Evolutionary conservation across 1,140 invertebrate genomes (phyloP), one percentile per base, ranked within the genome.

Genomic region (Drosophila lini): DNA sequence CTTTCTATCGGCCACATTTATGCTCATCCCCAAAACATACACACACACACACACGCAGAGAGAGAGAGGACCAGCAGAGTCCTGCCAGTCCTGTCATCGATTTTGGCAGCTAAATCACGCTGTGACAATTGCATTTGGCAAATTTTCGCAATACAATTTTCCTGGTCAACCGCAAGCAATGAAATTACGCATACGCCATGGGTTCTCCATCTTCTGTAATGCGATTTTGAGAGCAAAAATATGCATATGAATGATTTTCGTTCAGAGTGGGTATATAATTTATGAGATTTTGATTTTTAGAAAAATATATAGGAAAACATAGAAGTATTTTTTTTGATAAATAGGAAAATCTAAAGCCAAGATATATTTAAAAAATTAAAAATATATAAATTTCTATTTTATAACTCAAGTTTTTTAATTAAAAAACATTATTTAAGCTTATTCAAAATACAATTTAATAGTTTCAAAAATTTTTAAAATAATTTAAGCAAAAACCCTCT

Each of bases 101-200:
- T 64, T 38, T 40, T 25, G 36, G 36, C 15, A 13, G 38, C 31
- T 50, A 68, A 76, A 67, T 76, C 52, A 57, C 36, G 64, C 28
- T 74, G 63, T 75, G 79, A 75, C 74, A 81, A 86, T 88, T 85
- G 75, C 75, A 79, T 75, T 86, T 88, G 47, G 28, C 70, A 73
- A 86, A 88, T 88, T 82, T 79, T 82, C 60, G 62, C 44, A 78
- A 63, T 48, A 64, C 56, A 75, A 80, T 75, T 80, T 65, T 36
- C 5, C 36, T 41, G 70, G 65, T 71, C 65, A 15, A 71, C 68
- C 68, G 53, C 68, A 41, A 50, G 56, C 68, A 74, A 79, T 75
- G 45, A 55, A 63, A 81, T 85, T 85, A 86, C 63, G 71, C 74
- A 85, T 81, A 68, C 64, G 79, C 57, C 62, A 8, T 45, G 63